Evolutionary conservation across 2,888 invertebrate genomes (phyloP).

Genomic region (Lochmaea capreae): DNA sequence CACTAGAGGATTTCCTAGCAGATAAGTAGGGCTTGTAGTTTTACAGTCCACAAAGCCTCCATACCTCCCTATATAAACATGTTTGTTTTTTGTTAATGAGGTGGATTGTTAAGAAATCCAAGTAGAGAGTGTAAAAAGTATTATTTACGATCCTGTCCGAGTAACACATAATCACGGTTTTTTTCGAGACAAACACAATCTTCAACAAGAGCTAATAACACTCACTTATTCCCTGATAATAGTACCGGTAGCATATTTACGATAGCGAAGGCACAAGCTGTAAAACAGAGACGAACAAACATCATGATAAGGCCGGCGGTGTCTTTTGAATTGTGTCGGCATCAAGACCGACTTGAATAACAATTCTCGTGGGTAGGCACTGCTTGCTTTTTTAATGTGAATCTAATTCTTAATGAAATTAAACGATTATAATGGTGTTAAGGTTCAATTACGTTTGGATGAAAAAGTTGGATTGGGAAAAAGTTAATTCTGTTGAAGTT

Average conservation of each 20-base stretch:
- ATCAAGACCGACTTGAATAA: conserved; percentile 18
- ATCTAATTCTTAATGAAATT: conserved; percentile 22
- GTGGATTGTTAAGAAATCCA: too few species aligned
- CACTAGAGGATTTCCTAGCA: too few species aligned
- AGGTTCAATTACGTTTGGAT: neutral
- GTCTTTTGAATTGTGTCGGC: conserved; percentile 28
- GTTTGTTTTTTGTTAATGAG: too few species aligned
- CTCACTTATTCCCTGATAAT: conserved; percentile 8
- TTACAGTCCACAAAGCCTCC: too few species aligned
- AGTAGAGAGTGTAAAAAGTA: neutral
- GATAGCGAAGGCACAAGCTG: conserved; percentile 25
- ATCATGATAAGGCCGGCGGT: conserved; percentile 37
- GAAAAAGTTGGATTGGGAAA: neutral
- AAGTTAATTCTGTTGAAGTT: neutral
- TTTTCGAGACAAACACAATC: conserved; percentile 21
- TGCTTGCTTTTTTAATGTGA: conserved; percentile 10
- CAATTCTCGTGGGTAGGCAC: conserved; percentile 10
- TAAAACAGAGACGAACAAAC: conserved; percentile 25
- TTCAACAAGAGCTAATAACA: conserved; percentile 16
- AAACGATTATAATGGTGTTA: neutral
- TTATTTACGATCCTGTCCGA: conserved; percentile 22
- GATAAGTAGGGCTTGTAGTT: too few species aligned
- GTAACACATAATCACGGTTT: conserved; percentile 27
- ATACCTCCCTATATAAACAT: too few species aligned
- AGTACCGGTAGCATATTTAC: conserved; percentile 35